These are phyloP conservation scores for Lonchura striata DNA, from an alignment of 2,113 vertebrate species.

Conservation along the genomic window DNA sequence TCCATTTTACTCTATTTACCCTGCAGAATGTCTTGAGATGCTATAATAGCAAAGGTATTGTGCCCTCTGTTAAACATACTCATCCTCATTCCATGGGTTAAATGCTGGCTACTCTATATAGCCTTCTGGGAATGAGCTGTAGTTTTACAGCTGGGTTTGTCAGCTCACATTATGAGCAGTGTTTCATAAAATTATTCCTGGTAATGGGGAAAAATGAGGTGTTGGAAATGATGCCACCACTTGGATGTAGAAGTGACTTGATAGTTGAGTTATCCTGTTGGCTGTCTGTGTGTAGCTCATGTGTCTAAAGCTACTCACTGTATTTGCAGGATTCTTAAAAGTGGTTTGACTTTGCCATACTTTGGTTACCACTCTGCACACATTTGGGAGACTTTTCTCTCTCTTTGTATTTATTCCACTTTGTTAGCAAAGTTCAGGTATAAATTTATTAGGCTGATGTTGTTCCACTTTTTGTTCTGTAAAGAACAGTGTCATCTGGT, in stretches of 20 bases:
- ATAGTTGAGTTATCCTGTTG: neutral
- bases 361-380: neutral
- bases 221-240: neutral
- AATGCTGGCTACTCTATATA: neutral
- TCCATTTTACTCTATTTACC: neutral
- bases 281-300: neutral
- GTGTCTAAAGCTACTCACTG: neutral
- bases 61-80: neutral
- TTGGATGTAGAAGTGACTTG: neutral
- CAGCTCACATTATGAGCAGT: neutral
- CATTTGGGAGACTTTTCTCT: neutral
- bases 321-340: neutral
- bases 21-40: neutral
- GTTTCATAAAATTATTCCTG: slow-evolving; percentile 1
- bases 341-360: neutral
- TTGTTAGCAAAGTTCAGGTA: neutral
- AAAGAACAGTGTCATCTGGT: neutral
- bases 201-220: neutral
- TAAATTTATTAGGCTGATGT: neutral
- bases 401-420: slow-evolving; percentile 19
- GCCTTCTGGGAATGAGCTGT: neutral
- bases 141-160: neutral
- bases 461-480: neutral
- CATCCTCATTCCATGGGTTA: neutral
- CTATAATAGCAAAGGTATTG: neutral